These are phyloP conservation scores for Fulica atra DNA, from an alignment of 2,113 vertebrate genomes.

Conservation along the genomic window DNA sequence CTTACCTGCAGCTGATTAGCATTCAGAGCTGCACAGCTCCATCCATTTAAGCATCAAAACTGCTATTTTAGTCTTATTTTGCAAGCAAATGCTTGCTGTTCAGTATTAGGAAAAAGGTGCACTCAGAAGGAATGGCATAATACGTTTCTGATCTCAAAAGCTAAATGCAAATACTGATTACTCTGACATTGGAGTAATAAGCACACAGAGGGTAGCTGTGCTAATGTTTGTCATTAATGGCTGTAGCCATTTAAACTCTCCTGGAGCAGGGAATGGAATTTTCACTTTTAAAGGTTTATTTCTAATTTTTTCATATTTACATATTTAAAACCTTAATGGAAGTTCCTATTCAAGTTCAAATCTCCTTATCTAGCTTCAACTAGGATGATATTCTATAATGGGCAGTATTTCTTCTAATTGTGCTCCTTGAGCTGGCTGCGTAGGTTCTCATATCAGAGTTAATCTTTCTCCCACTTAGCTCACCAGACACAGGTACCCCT, in stretches of 20 bases:
- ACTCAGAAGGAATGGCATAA: not conserved
- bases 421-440: not conserved
- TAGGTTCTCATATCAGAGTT: not conserved
- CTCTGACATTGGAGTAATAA: not conserved
- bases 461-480: not conserved
- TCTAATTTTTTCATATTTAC: not conserved
- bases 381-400: not conserved
- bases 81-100: not conserved
- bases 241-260: not conserved
- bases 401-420: not conserved
- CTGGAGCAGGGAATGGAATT: not conserved
- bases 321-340: not conserved
- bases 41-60: conserved; percentile 12
- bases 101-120: not conserved
- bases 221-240: not conserved
- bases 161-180: not conserved
- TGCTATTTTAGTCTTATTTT: conserved; percentile 41
- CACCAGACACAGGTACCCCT: not conserved
- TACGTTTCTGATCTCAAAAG: not conserved
- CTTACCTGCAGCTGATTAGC: conserved; percentile 56
- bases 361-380: not conserved
- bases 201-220: not conserved
- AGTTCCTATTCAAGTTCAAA: not conserved
- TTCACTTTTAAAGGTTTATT: not conserved
- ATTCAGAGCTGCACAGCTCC: conserved; percentile 42